Percentiles rank a stretch among this genome's conserved stretches.
These are phyloP conservation scores for Zaprionus africanus DNA, from an alignment of 1,140 invertebrate species.

Conservation along the genomic window DNA sequence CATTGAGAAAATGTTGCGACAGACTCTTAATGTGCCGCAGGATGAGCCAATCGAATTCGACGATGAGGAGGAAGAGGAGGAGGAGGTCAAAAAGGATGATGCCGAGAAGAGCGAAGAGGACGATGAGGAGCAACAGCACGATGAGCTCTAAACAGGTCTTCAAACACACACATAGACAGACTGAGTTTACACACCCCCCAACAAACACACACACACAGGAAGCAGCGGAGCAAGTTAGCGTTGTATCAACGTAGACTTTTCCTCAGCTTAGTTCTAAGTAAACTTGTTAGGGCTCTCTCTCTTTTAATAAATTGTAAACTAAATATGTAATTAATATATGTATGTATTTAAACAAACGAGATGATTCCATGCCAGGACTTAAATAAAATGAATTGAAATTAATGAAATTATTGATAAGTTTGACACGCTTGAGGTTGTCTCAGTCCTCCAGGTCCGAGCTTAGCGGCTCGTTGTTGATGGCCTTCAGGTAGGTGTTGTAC, in stretches of 20 bases:
- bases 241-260: constrained; percentile 54
- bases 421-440: background rate
- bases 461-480: constrained; percentile 52
- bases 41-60: constrained; percentile 89
- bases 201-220: constrained; percentile 11
- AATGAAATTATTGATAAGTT: background rate
- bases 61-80: constrained; percentile 84
- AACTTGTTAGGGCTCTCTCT: background rate
- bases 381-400: constrained; percentile 33
- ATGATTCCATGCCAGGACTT: constrained; percentile 36
- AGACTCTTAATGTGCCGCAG: constrained; percentile 91
- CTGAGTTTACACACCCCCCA: constrained; percentile 57
- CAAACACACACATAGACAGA: constrained; percentile 53
- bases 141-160: constrained; percentile 69
- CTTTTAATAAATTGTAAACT: constrained; percentile 4
- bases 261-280: constrained; percentile 60
- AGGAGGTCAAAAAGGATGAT: constrained; percentile 51
- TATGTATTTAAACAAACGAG: background rate
- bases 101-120: constrained; percentile 61
- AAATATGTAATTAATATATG: background rate
- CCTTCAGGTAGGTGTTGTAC: constrained; percentile 50
- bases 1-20: constrained; percentile 94
- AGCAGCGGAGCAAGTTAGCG: constrained; percentile 30
- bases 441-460: constrained; percentile 44
- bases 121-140: constrained; percentile 75